These are phyloP conservation scores for Kryptolebias marmoratus DNA, from an alignment of 2,113 vertebrate species.

Conservation along the genomic window DNA sequence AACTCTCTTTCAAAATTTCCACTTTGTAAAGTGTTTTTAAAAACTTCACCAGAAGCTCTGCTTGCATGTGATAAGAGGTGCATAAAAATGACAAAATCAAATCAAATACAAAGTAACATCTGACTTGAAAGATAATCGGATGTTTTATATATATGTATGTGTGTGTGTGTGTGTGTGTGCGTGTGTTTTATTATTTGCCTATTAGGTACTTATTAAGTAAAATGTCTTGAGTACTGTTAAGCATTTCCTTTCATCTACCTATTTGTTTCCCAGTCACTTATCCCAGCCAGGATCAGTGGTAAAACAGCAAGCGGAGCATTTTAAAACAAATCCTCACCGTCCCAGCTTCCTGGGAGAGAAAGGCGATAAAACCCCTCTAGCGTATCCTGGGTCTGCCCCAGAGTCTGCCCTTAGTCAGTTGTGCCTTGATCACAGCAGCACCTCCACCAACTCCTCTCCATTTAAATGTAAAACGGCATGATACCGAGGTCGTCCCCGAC, in stretches of 20 bases:
- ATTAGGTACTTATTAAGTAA: no score
- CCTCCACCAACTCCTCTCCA: conserved; percentile 15
- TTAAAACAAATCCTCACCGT: conserved; percentile 5
- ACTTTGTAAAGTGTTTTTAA: no score
- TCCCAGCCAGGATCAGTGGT: neutral
- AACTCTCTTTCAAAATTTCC: no score
- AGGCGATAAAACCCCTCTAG: conserved; percentile 7
- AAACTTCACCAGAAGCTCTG: no score
- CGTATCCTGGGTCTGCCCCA: conserved; percentile 14
- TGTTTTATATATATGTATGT: no score
- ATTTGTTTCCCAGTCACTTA: conserved; percentile 3
- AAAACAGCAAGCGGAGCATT: conserved; percentile 18
- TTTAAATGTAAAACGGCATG: conserved; percentile 1
- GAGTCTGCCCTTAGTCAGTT: conserved; percentile 15
- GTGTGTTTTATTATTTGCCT: no score
- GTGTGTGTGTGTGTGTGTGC: no score
- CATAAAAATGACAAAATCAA: no score
- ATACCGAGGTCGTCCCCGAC: conserved; percentile 24
- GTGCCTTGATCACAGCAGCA: conserved; percentile 11
- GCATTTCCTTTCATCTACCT: neutral
- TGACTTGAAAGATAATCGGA: no score
- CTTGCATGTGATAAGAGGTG: no score
- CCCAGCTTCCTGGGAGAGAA: conserved; percentile 5
- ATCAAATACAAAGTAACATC: no score
- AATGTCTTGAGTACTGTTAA: neutral